Conservation (phyloP, 1,140 invertebrate genomes). For the Hycleus phaleratus region DNA sequence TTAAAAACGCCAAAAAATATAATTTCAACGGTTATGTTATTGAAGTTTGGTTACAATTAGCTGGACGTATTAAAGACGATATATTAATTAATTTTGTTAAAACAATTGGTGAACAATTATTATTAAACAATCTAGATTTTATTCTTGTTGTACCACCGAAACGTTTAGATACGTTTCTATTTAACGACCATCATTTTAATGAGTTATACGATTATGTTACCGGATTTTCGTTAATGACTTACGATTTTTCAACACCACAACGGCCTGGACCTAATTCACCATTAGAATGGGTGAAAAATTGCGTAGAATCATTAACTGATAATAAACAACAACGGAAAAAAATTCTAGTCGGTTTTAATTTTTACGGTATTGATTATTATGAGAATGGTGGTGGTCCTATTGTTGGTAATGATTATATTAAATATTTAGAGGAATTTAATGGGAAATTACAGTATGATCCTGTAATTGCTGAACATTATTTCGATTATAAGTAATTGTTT, state of each 20-base stretch:
- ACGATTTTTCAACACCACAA: conserved; percentile 82
- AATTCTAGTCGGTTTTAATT: conserved; percentile 85
- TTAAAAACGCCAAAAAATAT: conserved; percentile 53
- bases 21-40: conserved; percentile 81
- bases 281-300: conserved; percentile 70
- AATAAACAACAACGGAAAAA: conserved; percentile 58
- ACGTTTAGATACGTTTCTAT: conserved; percentile 58
- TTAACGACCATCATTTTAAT: conserved; percentile 70
- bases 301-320: conserved; percentile 65
- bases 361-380: conserved; percentile 87
- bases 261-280: conserved; percentile 84
- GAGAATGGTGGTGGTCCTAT: conserved; percentile 70
- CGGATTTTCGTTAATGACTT: conserved; percentile 90
- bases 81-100: conserved; percentile 55
- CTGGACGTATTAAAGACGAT: conserved; percentile 55
- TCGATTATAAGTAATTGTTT: conserved; percentile 66
- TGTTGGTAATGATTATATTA: conserved; percentile 68
- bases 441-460: conserved; percentile 69
- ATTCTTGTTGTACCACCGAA: conserved; percentile 82
- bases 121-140: conserved; percentile 49
- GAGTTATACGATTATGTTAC: conserved; percentile 67
- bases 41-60: conserved; percentile 82
- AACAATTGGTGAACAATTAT: conserved; percentile 45
- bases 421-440: conserved; percentile 58
- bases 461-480: conserved; percentile 72